Evolutionary conservation across 2,888 invertebrate species (phyloP).

Genomic region (Leucophora obtusa): DNA sequence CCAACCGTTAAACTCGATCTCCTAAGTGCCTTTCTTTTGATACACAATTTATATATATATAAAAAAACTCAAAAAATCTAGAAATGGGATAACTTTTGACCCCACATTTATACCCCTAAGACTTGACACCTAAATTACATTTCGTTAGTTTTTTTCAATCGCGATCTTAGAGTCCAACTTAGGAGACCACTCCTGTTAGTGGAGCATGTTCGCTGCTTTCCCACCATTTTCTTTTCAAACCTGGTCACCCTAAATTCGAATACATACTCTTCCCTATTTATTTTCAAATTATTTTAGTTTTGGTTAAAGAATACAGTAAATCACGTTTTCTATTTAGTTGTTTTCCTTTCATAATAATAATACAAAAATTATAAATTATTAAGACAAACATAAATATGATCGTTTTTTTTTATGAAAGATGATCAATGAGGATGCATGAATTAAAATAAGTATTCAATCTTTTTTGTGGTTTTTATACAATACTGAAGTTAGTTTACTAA

Average conservation of each 20-base stretch:
- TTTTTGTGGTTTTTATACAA: neutral
- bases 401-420: neutral
- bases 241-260: neutral
- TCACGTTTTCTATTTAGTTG: neutral
- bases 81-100: no score
- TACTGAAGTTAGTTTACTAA: no score
- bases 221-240: neutral
- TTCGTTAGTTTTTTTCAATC: no score
- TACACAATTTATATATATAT: no score
- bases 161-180: no score
- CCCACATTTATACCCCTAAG: no score
- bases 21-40: no score
- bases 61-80: no score
- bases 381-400: conserved; percentile 5
- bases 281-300: conserved; percentile 1
- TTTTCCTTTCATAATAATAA: neutral
- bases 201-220: no score
- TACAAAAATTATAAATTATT: neutral
- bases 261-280: neutral
- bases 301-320: neutral
- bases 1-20: no score
- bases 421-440: neutral
- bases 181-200: no score
- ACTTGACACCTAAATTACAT: no score
- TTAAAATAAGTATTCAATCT: neutral